These are phyloP conservation scores for Agonum fuliginosum DNA, from an alignment of 2,888 invertebrate genomes.

Conservation along the genomic window DNA sequence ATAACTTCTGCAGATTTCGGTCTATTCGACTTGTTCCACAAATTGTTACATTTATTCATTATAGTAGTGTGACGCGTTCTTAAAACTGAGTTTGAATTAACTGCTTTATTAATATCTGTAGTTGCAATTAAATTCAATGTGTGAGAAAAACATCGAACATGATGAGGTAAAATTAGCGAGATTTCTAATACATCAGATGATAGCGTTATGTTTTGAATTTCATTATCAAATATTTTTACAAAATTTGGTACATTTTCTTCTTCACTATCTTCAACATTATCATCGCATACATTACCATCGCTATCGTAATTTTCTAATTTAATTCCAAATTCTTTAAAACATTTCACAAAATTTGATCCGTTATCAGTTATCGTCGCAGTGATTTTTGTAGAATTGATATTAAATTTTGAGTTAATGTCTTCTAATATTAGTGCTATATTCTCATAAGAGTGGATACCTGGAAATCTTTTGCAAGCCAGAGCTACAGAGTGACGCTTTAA, in stretches of 20 bases:
- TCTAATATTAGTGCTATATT: neutral
- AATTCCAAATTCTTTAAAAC: slow-evolving; percentile 8
- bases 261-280: neutral
- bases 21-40: slow-evolving; percentile 3
- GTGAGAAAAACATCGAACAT: neutral
- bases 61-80: neutral
- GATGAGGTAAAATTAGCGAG: neutral
- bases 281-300: neutral
- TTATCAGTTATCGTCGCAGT: neutral
- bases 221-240: too few relatives aligned
- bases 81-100: neutral
- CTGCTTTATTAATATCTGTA: neutral
- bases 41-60: neutral
- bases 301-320: neutral
- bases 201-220: too few relatives aligned
- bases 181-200: neutral
- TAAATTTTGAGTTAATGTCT: neutral
- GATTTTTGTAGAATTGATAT: neutral
- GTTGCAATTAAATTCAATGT: slow-evolving; percentile 12
- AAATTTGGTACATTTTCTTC: neutral
- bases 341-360: slow-evolving; percentile 3
- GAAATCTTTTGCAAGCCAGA: slow-evolving; percentile 3
- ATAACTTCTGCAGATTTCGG: slow-evolving; percentile 18
- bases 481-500: neutral
- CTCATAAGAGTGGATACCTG: neutral